These are phyloP conservation scores for Tragelaphus buxtoni DNA, from an alignment of 2,113 vertebrate species.

Conservation along the genomic window DNA sequence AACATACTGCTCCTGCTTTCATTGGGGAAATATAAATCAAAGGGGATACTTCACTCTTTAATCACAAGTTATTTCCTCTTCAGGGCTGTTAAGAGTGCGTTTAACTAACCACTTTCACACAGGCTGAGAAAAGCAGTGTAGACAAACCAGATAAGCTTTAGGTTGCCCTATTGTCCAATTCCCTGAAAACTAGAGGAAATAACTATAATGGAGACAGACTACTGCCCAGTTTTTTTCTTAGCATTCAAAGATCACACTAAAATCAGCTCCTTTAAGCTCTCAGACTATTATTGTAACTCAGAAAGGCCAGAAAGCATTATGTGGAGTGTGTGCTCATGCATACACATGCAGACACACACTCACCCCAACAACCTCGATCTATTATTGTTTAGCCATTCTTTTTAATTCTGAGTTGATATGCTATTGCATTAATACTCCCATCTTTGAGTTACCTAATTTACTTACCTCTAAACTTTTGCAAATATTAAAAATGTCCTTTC, in stretches of 20 bases:
- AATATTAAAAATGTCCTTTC: background rate
- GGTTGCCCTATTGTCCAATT: background rate
- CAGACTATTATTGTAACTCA: background rate
- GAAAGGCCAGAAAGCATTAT: background rate
- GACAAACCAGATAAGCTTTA: background rate
- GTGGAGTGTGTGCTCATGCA: background rate
- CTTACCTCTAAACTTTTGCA: background rate
- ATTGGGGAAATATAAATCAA: background rate
- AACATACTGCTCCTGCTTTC: background rate
- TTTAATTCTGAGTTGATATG: background rate
- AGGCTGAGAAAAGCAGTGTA: background rate
- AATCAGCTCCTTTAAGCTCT: background rate
- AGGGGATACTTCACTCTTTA: background rate
- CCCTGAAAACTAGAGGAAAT: background rate
- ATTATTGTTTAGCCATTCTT: background rate
- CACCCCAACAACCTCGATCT: background rate
- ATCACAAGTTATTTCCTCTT: conserved; percentile 30
- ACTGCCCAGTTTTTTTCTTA: background rate
- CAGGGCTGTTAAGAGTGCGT: background rate
- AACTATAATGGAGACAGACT: background rate
- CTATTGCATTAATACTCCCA: background rate
- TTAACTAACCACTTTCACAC: background rate
- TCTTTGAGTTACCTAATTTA: background rate
- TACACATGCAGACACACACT: background rate
- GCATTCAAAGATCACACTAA: conserved; percentile 1